Evolutionary conservation across 2,797 vertebrate species (phyloP).

Genomic region (Danio albolineatus): DNA sequence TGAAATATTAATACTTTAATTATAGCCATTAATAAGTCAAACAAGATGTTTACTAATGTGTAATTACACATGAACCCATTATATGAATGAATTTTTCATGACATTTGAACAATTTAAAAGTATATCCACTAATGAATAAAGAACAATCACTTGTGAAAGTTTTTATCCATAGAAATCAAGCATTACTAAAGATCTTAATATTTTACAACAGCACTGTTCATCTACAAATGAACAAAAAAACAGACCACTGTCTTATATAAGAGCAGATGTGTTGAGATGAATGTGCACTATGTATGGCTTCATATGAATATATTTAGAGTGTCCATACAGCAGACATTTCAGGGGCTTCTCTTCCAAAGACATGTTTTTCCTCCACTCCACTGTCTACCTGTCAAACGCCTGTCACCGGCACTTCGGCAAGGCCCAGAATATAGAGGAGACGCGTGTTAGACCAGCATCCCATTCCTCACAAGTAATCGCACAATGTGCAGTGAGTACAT

Average conservation of each 20-base stretch:
- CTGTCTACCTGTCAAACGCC: conserved; percentile 69
- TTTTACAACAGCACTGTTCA: conserved; percentile 12
- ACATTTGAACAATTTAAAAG: background rate
- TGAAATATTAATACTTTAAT: conserved; percentile 9
- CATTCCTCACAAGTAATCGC: conserved; percentile 53
- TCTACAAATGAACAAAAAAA: background rate
- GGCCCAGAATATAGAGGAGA: conserved; percentile 57
- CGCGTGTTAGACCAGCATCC: conserved; percentile 35
- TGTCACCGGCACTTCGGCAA: conserved; percentile 46
- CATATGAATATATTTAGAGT: conserved; percentile 45
- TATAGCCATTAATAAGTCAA: background rate
- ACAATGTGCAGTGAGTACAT: conserved; percentile 34
- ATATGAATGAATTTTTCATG: background rate
- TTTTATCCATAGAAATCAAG: background rate
- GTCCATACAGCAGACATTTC: conserved; percentile 45
- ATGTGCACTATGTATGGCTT: conserved; percentile 25
- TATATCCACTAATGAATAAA: background rate
- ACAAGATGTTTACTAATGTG: background rate
- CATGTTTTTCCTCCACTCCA: conserved; percentile 62
- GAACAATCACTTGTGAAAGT: background rate
- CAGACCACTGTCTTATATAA: conserved; percentile 7
- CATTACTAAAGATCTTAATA: background rate
- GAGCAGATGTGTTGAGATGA: conserved; percentile 34
- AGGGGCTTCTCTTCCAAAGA: conserved; percentile 30
- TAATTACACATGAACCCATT: background rate